Percentiles rank a stretch among this genome's conserved stretches.
These are phyloP conservation scores for Catagonus wagneri DNA, from an alignment of 2,113 vertebrate genomes.

Conservation along the genomic window DNA sequence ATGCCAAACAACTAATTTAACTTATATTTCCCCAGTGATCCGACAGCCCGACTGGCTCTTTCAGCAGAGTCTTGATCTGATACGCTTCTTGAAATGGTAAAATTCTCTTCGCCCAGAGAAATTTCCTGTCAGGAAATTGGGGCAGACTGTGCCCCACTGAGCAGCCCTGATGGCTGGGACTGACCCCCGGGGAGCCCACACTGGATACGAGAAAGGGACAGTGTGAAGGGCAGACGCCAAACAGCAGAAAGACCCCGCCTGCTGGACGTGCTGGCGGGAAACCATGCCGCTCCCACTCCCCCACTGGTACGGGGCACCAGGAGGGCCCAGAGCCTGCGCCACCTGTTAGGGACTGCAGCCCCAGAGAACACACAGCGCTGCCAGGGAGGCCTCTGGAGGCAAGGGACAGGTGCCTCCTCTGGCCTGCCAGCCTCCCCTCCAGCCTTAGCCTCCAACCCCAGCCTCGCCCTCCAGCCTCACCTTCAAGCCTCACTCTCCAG, in stretches of 20 bases:
- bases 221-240: neutral
- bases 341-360: neutral
- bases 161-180: neutral
- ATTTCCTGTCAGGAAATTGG: neutral
- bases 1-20: conserved; percentile 8
- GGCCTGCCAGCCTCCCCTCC: too few relatives aligned
- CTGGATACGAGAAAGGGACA: neutral
- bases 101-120: conserved; percentile 1
- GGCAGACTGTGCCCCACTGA: neutral
- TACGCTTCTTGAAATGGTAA: neutral
- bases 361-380: too few relatives aligned
- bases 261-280: too few relatives aligned
- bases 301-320: neutral
- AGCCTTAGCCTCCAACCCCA: too few relatives aligned
- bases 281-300: neutral
- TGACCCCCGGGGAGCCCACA: neutral
- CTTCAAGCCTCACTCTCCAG: too few relatives aligned
- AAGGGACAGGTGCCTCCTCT: neutral
- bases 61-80: neutral
- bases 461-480: too few relatives aligned
- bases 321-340: neutral
- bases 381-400: neutral
- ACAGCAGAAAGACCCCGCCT: neutral
- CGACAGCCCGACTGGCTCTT: neutral
- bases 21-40: conserved; percentile 30